phyloP scores from a whole-genome alignment of 2,888 invertebrate species.

The Drosophila meridionalis region DNA sequence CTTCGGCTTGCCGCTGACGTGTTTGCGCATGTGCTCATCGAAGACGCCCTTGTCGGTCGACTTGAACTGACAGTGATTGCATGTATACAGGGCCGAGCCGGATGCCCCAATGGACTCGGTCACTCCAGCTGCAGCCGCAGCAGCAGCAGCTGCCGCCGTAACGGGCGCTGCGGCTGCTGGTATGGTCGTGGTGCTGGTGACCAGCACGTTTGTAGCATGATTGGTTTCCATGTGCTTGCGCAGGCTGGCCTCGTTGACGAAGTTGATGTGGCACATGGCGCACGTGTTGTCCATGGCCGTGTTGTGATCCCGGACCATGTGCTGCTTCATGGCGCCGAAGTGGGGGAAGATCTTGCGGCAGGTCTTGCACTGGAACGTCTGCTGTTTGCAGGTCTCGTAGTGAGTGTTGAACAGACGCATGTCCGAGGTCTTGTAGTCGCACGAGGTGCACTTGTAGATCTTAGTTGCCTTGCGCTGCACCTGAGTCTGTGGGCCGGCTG shows the following conservation, averaged over 20 bases:
- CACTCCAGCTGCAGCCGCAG: conserved; percentile 66
- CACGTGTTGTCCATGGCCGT: conserved; percentile 84
- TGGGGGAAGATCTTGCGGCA: conserved; percentile 85
- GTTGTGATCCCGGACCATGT: conserved; percentile 84
- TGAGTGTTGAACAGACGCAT: conserved; percentile 85
- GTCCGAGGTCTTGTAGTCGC: conserved; percentile 85
- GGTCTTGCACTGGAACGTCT: conserved; percentile 85
- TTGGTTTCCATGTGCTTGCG: conserved; percentile 85
- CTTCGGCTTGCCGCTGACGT: conserved; percentile 83
- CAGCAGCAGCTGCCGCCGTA: conserved; percentile 65
- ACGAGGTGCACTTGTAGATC: conserved; percentile 85
- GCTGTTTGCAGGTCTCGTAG: conserved; percentile 84
- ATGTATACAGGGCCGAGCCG: conserved; percentile 79
- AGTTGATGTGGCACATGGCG: conserved; percentile 84
- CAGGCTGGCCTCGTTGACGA: conserved; percentile 83
- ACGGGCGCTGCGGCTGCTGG: conserved; percentile 79
- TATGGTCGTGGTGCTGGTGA: conserved; percentile 81
- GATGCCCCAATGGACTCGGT: conserved; percentile 52
- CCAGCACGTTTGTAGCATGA: conserved; percentile 84
- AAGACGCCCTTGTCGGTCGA: conserved; percentile 84
- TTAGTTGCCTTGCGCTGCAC: conserved; percentile 83
- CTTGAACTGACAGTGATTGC: conserved; percentile 84
- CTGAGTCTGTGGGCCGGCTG: conserved; percentile 70
- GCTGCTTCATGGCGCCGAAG: conserved; percentile 83
- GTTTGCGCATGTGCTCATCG: conserved; percentile 85